Evolutionary conservation across 2,888 invertebrate genomes (phyloP), one percentile per base, ranked within the genome.

Genomic region (Lochmaea capreae): DNA sequence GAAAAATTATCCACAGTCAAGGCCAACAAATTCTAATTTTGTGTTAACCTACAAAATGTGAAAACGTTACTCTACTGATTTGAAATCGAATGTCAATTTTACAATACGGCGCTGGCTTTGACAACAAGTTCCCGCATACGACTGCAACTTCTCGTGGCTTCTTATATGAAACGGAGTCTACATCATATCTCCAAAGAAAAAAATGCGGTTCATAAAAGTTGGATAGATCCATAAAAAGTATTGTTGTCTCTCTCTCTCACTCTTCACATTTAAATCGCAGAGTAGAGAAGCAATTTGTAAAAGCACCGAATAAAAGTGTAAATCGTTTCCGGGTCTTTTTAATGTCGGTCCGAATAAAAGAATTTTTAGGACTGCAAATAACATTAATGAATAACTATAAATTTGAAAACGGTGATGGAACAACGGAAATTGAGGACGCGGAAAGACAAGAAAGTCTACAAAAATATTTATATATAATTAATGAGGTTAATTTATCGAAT

Each of bases 271-370:
- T 52, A 52, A 52, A 14, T 52, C 52, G 16, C 52, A 14, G 14
- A 52, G 5, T 52, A 14, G 52, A 52, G n/a, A n/a, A 52, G 52
- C 52, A 52, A 52, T 52, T 52, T 52, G 52, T 52, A n/a, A 52
- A 52, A 52, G 52, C 52, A n/a, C 52, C 14, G 52, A 52, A 52
- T 52, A n/a, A 52, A 52, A 52, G 52, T 52, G n/a, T 52, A 52
- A 52, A 52, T 52, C 52, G 52, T 52, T 52, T 52, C n/a, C 16
- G 52, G n/a, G 6, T 14, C 52, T 4, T 3, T 14, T 49, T n/a
- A n/a, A 49, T 49, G 14, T 49, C 49, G 12, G 49, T 14, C 49
- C 49, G 52, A 52, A 52, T 52, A 52, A 52, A n/a, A 52, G 52
- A n/a, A n/a, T 52, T 52, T 14, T n/a, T 14, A n/a, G 52, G 52